Base-by-base conservation (phyloP, 2,797 vertebrate species). In the Neosilurus hyrtlii region DNA sequence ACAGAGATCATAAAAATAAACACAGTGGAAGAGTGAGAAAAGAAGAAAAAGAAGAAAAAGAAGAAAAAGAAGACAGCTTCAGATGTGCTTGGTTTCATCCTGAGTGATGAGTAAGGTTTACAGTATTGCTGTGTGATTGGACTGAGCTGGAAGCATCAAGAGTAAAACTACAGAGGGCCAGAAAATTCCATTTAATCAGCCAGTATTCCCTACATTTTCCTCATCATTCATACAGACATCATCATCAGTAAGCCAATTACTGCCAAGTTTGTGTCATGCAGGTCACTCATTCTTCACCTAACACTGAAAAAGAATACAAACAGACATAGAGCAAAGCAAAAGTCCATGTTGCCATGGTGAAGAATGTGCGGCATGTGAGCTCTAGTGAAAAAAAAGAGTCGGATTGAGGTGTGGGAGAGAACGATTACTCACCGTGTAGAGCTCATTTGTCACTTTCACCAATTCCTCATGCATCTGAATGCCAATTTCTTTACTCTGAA, bases 391-490 rank as follows among this genome's bases (percentile, higher is more conserved):
- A 66, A 82, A 49, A 80, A 63, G 56, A 80, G 82, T 77, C 59
- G 67, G 37, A 74, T 24, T 68, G 9, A 77, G 14, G 81, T 76
- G 71, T 20, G 37, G 10, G 71, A 85, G 80, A 76, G 79, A 63
- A 3, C 63, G 68, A 86, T 74, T 85, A 96, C 97, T 97, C 91
- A 99, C 98, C 81, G 97, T 99, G 92, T 99, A 99, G 35, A 99
- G 96, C 91, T 99, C 98, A 0, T 98, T 99, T 74, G 98, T 99
- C 93, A 99, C 98, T 75, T 99, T 99, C 92, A 98, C 94, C 83
- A 99, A 95, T 83, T 99, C 98, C 82, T 99, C 98, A 0, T 99
- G 98, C 98, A 99, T 99, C 94, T 99, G 98, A 84, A 98, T 95
- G 74, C 98, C 98, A 51, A 99, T 99, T 90, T 99, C 98, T 90